Evolutionary conservation across 2,888 invertebrate species (phyloP).

Genomic region (Melanotus villosus): DNA sequence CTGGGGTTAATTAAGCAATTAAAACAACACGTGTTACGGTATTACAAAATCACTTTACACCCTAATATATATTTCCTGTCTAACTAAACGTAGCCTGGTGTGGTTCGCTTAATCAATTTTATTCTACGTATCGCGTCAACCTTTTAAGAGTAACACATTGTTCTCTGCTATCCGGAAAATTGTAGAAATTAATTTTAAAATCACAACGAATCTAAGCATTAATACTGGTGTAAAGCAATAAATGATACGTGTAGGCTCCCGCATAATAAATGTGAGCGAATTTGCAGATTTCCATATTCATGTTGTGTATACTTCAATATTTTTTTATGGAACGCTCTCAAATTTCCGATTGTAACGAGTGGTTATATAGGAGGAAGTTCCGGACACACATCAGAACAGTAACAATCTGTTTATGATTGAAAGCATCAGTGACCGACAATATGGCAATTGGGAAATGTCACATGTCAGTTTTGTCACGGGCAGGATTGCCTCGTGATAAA

Average conservation of each 20-base stretch:
- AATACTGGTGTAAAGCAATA: too few relatives aligned
- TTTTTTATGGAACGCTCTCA: too few relatives aligned
- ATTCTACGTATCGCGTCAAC: neutral
- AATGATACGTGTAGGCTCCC: too few relatives aligned
- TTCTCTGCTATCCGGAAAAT: neutral
- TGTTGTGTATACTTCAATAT: too few relatives aligned
- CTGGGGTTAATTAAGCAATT: conserved; percentile 13
- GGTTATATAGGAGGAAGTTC: neutral
- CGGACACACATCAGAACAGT: conserved; percentile 31
- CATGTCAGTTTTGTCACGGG: conserved; percentile 61
- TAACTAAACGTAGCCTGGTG: neutral
- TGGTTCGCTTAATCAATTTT: conserved; percentile 2
- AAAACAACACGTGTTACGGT: conserved; percentile 18
- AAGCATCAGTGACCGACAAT: conserved; percentile 57
- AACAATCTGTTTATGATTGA: conserved; percentile 55
- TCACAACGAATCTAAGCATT: too few relatives aligned
- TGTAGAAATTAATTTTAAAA: neutral
- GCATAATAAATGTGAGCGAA: too few relatives aligned
- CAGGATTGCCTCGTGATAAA: conserved; percentile 60
- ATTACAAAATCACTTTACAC: conserved; percentile 8
- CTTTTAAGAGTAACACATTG: neutral
- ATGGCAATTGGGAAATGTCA: conserved; percentile 60
- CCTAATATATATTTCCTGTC: conserved; percentile 2
- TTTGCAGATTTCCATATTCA: too few relatives aligned
- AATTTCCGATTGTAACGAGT: neutral